Percentiles rank a stretch among this genome's conserved stretches.
Conservation (phyloP, 2,888 invertebrate species). For the Notodonta ziczac region DNA sequence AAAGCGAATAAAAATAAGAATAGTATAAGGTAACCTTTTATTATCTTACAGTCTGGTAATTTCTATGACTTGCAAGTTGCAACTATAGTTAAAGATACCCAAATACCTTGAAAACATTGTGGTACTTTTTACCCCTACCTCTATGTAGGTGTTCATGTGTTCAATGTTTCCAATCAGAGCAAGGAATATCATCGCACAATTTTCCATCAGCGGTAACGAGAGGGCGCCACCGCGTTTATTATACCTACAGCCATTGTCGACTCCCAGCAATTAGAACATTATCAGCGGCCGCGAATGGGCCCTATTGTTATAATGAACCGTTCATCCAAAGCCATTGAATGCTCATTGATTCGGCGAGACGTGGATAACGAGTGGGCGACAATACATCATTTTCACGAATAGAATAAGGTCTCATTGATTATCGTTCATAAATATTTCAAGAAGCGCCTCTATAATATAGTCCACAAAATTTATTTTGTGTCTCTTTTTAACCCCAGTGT, state of each 20-base stretch:
- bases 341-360: background rate
- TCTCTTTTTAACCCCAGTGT: no score
- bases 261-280: background rate
- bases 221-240: background rate
- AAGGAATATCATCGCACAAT: background rate
- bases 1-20: slow-evolving; percentile 21
- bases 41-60: no score
- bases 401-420: background rate
- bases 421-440: no score
- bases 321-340: background rate
- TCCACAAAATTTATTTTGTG: no score
- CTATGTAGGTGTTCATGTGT: no score
- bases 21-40: background rate
- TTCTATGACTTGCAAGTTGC: no score
- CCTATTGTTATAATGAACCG: background rate
- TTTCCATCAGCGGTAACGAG: background rate
- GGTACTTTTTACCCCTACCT: no score
- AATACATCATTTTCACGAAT: background rate
- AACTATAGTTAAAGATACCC: no score
- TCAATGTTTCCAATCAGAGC: no score
- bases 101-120: no score
- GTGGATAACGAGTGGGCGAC: background rate
- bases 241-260: slow-evolving; percentile 1
- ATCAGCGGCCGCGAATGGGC: background rate
- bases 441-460: no score